A percentile compares a stretch with the other conserved stretches of the same genome.
phyloP scores from a whole-genome alignment of 2,113 vertebrate genomes.

The Zootoca vivipara region DNA sequence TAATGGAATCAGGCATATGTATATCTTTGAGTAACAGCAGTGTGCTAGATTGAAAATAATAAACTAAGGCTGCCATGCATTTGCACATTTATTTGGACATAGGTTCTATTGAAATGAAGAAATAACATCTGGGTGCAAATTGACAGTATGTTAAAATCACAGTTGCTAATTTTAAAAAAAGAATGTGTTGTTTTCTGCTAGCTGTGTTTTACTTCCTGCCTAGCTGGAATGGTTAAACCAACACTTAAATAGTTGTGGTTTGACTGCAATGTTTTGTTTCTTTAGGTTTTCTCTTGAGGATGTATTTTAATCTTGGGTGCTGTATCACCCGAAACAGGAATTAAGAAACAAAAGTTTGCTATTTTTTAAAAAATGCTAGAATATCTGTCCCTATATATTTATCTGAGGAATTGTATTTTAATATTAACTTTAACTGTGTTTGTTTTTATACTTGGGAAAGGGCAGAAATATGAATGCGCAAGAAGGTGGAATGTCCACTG shows the following conservation, averaged over 20 bases:
- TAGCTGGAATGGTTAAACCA: neutral
- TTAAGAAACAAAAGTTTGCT: neutral
- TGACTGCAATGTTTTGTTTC: neutral
- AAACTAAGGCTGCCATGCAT: neutral
- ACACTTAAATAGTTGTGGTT: neutral
- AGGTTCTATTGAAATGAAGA: neutral
- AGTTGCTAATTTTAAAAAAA: neutral
- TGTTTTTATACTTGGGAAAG: constrained; percentile 67
- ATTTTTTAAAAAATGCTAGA: neutral
- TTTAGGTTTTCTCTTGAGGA: neutral
- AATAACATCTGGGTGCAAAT: neutral
- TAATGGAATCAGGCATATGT: neutral
- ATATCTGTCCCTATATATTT: neutral
- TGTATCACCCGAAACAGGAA: neutral
- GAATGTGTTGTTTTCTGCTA: neutral
- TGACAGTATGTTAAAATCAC: neutral
- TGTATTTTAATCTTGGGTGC: neutral
- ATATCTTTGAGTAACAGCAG: neutral
- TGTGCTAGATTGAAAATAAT: neutral
- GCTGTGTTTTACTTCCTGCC: neutral
- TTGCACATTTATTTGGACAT: neutral
- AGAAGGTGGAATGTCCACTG: constrained; percentile 96
- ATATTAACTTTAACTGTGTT: neutral
- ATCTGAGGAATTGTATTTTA: neutral
- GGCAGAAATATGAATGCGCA: constrained; percentile 97